phyloP scores from a whole-genome alignment of 1,140 invertebrate genomes.

The Tetramorium parvispinum region DNA sequence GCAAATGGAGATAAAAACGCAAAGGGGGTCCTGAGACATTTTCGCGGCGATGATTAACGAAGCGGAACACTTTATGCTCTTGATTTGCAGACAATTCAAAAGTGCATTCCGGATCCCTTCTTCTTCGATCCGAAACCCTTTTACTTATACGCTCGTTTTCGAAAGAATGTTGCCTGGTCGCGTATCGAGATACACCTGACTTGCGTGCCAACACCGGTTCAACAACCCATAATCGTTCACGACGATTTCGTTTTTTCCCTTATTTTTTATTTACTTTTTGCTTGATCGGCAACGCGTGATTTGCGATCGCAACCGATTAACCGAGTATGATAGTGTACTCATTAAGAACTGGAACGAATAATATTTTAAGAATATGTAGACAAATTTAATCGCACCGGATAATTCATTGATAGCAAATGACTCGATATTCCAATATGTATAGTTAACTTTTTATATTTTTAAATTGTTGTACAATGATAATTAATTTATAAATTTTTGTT shows the following conservation, averaged over 20 bases:
- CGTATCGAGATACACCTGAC: constrained; percentile 60
- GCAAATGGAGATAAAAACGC: background rate
- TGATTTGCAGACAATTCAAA: constrained; percentile 51
- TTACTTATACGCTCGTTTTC: constrained; percentile 67
- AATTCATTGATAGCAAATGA: background rate
- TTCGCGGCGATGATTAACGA: constrained; percentile 33
- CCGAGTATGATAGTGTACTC: background rate
- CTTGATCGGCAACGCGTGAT: constrained; percentile 35
- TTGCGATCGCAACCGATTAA: constrained; percentile 58
- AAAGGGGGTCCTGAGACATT: background rate
- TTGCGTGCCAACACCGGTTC: constrained; percentile 67
- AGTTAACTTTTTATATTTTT: background rate
- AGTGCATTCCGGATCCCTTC: constrained; percentile 43
- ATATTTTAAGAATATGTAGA: constrained; percentile 15
- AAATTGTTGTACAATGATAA: background rate
- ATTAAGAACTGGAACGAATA: constrained; percentile 8
- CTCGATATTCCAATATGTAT: background rate
- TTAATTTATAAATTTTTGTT: background rate
- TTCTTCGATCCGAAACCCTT: constrained; percentile 40
- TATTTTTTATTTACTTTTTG: constrained; percentile 27
- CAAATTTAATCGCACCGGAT: constrained; percentile 3
- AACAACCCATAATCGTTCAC: constrained; percentile 55
- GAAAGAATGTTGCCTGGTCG: constrained; percentile 66
- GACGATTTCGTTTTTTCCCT: constrained; percentile 20
- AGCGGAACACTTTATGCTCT: constrained; percentile 29